phyloP scores from a whole-genome alignment of 2,888 invertebrate genomes.

The Augochlorella aurata region DNA sequence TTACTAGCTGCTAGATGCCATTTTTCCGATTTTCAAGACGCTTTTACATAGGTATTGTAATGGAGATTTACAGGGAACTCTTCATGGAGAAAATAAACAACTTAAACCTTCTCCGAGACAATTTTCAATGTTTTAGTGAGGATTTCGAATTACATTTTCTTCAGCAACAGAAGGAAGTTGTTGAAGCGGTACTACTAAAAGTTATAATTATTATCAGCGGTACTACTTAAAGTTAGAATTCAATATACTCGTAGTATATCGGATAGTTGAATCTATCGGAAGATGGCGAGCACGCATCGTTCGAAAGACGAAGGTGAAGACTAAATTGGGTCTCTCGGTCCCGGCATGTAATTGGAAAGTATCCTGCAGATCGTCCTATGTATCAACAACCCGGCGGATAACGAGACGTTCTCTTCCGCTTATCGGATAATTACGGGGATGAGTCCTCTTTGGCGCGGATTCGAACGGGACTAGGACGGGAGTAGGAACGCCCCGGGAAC shows the following conservation, averaged over 20 bases:
- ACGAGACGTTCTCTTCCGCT: slow-evolving; percentile 69
- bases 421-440: slow-evolving; percentile 78
- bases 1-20: background rate
- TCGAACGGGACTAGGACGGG: slow-evolving; percentile 36
- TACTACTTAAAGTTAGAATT: no score
- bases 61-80: no score
- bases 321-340: slow-evolving; percentile 59
- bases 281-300: background rate
- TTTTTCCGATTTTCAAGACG: no score
- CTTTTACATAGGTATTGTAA: no score
- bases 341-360: slow-evolving; percentile 68
- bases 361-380: slow-evolving; percentile 58
- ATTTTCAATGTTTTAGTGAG: no score
- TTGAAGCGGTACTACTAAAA: no score
- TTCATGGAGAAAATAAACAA: no score
- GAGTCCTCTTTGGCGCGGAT: slow-evolving; percentile 65
- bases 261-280: background rate
- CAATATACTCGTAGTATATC: background rate
- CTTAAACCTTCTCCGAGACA: no score
- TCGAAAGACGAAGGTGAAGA: slow-evolving; percentile 39
- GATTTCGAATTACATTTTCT: no score
- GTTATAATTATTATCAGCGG: no score
- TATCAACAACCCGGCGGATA: slow-evolving; percentile 66
- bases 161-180: no score
- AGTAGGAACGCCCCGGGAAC: slow-evolving; percentile 48